A percentile compares a stretch with the other conserved stretches of the same genome.
phyloP scores from a whole-genome alignment of 92 coral and sea anemone genomes.

The Siderastrea radians region DNA sequence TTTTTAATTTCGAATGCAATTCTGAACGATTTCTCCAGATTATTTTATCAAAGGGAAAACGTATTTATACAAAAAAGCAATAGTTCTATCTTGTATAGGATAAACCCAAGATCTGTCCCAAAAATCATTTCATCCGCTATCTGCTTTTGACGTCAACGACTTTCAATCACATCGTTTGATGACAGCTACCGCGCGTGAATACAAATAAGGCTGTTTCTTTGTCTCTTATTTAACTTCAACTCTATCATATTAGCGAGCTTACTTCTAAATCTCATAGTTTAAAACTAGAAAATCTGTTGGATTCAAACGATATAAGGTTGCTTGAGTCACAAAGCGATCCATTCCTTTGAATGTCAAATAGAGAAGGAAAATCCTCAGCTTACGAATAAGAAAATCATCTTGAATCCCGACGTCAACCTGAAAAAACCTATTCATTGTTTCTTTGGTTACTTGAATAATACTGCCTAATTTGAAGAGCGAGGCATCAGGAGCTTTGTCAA shows the following conservation, averaged over 20 bases:
- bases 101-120: too few species aligned
- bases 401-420: neutral
- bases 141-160: constrained; percentile 11
- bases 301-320: neutral
- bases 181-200: constrained; percentile 8
- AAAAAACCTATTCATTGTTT: neutral
- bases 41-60: neutral
- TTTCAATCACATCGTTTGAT: neutral
- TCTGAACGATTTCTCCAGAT: neutral
- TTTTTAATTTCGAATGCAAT: neutral
- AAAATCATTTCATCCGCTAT: constrained; percentile 10
- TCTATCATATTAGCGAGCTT: neutral
- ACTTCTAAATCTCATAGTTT: neutral
- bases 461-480: neutral
- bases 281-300: neutral
- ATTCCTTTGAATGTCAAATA: neutral
- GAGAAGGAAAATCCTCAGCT: neutral
- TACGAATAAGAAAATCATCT: neutral
- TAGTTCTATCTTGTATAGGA: neutral
- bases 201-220: neutral
- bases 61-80: neutral
- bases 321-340: neutral
- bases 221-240: neutral
- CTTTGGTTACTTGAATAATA: neutral
- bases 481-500: neutral